Percentiles rank a stretch among this genome's conserved stretches.
These are phyloP conservation scores for Druon quercuslanigerum DNA, from an alignment of 1,140 invertebrate species.

Conservation along the genomic window DNA sequence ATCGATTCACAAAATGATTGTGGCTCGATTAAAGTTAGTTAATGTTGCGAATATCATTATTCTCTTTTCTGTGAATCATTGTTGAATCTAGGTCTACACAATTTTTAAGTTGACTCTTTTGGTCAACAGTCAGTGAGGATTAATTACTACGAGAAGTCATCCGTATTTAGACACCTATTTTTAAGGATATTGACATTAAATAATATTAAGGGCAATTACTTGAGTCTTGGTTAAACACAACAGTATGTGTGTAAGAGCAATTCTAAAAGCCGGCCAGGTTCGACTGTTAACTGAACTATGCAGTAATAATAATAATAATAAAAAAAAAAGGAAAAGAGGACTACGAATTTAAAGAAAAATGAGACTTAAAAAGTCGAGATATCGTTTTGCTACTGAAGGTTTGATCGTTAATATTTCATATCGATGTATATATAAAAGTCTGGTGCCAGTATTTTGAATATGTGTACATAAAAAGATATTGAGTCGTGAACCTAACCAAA, in stretches of 20 bases:
- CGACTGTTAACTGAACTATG: background rate
- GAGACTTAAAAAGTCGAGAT: constrained; percentile 11
- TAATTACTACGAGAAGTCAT: background rate
- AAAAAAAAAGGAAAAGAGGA: background rate
- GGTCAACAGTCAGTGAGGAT: background rate
- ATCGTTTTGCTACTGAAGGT: constrained; percentile 21
- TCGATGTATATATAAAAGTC: constrained; percentile 26
- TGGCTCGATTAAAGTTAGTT: background rate
- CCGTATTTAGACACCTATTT: constrained; percentile 4
- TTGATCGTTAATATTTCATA: constrained; percentile 20
- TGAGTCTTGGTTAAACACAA: constrained; percentile 22
- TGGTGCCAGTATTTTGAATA: constrained; percentile 22
- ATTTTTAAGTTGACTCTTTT: background rate
- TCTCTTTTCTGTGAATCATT: background rate
- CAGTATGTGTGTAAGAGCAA: constrained; percentile 16
- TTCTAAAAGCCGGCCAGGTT: constrained; percentile 27
- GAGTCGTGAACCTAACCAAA: background rate
- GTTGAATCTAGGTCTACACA: background rate
- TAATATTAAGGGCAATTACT: background rate
- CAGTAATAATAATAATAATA: background rate
- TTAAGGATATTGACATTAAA: constrained; percentile 10
- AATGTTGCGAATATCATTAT: background rate
- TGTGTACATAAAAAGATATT: constrained; percentile 22
- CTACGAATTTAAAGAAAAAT: background rate
- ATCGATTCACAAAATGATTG: background rate